A percentile compares a stretch with the other conserved stretches of the same genome.
Conservation (phyloP, 2,888 invertebrate species). For the Tenthredo distinguenda region DNA sequence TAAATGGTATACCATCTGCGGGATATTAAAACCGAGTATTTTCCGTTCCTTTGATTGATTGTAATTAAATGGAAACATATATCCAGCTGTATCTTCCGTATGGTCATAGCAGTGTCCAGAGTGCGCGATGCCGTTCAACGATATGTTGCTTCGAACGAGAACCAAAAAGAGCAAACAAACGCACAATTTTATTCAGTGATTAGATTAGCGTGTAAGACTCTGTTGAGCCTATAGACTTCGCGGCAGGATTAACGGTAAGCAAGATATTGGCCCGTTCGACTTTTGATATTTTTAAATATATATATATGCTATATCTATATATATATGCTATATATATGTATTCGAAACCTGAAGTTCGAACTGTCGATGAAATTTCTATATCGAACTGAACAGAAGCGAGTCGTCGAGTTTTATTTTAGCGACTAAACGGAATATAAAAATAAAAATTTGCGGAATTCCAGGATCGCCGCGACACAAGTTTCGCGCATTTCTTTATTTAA, state of each 20-base stretch:
- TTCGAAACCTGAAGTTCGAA: too few species aligned
- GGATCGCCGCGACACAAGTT: background rate
- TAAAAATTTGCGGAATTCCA: background rate
- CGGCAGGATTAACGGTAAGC: background rate
- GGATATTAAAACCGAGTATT: background rate
- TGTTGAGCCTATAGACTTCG: background rate
- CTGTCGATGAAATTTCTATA: too few species aligned
- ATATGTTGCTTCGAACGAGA: background rate
- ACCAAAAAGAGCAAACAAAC: too few species aligned
- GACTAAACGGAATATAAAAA: background rate
- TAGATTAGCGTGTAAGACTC: conserved; percentile 19
- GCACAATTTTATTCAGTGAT: background rate
- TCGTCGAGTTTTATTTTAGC: too few species aligned
- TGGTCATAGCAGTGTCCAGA: background rate
- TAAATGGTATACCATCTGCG: background rate
- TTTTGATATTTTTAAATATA: conserved; percentile 23
- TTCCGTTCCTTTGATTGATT: background rate
- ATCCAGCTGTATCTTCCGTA: background rate
- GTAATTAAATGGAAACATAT: background rate
- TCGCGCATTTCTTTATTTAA: background rate
- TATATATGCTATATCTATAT: too few species aligned
- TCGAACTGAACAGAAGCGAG: too few species aligned
- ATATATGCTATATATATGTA: too few species aligned
- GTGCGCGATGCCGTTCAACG: background rate
- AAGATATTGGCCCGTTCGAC: background rate